Percentiles rank a stretch among this genome's conserved stretches.
These are phyloP conservation scores for Probosciger aterrimus DNA, from an alignment of 2,113 vertebrate species.

Conservation along the genomic window DNA sequence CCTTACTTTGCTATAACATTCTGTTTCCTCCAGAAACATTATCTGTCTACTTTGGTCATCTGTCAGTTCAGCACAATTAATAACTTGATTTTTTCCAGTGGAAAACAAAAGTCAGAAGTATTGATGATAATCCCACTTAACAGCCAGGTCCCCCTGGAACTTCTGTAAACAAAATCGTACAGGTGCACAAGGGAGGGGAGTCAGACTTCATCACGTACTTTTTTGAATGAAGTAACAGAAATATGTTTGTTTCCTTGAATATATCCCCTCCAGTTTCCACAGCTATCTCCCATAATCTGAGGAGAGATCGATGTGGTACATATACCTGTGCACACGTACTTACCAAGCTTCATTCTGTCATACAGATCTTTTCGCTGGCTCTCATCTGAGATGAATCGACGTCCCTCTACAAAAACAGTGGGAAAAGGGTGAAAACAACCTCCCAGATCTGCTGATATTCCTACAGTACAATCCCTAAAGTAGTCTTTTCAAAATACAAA, in stretches of 20 bases:
- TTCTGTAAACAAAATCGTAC: not conserved
- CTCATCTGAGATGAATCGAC: slow-evolving; percentile 88
- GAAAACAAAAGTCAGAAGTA: not conserved
- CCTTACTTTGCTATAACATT: not conserved
- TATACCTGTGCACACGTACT: not conserved
- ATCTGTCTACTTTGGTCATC: not conserved
- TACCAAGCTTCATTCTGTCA: slow-evolving; percentile 83
- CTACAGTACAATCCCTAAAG: not conserved
- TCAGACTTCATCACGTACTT: not conserved
- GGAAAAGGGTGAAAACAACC: not conserved
- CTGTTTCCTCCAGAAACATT: not conserved
- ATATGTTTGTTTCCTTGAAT: not conserved
- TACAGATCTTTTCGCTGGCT: slow-evolving; percentile 79
- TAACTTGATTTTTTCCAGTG: not conserved
- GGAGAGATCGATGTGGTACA: not conserved
- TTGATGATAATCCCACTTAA: not conserved
- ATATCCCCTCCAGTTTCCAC: not conserved
- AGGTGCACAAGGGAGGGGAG: not conserved
- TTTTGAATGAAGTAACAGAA: not conserved
- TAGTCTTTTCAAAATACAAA: not conserved
- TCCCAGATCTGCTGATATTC: not conserved
- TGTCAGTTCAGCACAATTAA: not conserved
- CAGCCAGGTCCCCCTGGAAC: not conserved
- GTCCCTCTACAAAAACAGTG: slow-evolving; percentile 80
- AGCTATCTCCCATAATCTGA: not conserved